Conservation (phyloP, 2,888 invertebrate genomes). For the Aleiodes leptofemur region DNA sequence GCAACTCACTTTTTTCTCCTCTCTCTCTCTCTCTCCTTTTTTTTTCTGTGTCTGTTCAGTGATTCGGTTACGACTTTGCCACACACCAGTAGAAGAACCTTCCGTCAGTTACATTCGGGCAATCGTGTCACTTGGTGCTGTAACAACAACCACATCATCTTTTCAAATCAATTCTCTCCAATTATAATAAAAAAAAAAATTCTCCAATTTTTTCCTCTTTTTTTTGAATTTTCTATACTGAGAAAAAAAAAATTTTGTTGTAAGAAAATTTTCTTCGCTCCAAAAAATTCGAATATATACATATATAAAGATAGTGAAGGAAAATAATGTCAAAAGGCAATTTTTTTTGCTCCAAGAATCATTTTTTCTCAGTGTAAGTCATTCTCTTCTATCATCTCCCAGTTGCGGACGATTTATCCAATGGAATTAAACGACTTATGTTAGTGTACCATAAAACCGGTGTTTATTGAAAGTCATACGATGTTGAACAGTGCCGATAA, state of each 20-base stretch:
- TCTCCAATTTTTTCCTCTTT: neutral
- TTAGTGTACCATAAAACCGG: constrained; percentile 24
- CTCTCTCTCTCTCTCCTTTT: constrained; percentile 20
- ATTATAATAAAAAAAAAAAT: too few species aligned
- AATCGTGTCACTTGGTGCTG: constrained; percentile 42
- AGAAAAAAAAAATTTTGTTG: too few species aligned
- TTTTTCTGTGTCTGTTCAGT: constrained; percentile 7
- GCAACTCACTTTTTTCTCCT: constrained; percentile 39
- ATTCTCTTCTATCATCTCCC: too few species aligned
- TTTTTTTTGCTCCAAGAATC: too few species aligned
- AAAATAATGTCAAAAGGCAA: too few species aligned
- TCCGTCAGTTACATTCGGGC: constrained; percentile 56
- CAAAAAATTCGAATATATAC: too few species aligned
- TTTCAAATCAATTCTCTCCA: neutral
- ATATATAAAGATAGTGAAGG: too few species aligned
- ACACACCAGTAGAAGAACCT: constrained; percentile 46
- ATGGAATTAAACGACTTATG: neutral
- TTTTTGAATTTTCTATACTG: neutral
- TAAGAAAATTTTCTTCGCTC: too few species aligned
- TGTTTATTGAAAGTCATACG: constrained; percentile 22
- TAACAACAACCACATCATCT: neutral
- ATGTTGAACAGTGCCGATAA: constrained; percentile 34
- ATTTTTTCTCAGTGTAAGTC: too few species aligned
- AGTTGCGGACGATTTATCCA: constrained; percentile 1
- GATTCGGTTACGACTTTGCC: constrained; percentile 46